A percentile compares a stretch with the other conserved stretches of the same genome.
Conservation (phyloP, 2,888 invertebrate species). For the Selenia dentaria region DNA sequence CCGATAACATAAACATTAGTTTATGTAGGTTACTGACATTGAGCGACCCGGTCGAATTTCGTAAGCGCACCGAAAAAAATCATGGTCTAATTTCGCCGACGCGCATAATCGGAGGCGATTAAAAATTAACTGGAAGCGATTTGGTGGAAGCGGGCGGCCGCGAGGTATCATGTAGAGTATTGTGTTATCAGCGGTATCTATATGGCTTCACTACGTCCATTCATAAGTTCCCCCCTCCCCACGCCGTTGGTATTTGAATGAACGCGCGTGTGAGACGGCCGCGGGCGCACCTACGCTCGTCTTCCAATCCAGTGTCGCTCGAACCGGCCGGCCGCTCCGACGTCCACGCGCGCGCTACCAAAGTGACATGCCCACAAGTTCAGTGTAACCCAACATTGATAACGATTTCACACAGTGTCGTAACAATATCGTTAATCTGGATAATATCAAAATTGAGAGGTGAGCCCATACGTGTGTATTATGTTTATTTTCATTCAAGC, state of each 20-base stretch:
- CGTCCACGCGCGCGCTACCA: conserved; percentile 52
- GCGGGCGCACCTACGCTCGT: conserved; percentile 29
- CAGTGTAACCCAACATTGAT: conserved; percentile 62
- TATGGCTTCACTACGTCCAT: conserved; percentile 80
- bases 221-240: conserved; percentile 81
- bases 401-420: conserved; percentile 60
- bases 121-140: conserved; percentile 41
- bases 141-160: conserved; percentile 38
- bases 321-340: conserved; percentile 56
- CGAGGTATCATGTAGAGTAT: conserved; percentile 61
- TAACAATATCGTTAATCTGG: conserved; percentile 77
- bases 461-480: conserved; percentile 49
- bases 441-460: conserved; percentile 80
- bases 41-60: conserved; percentile 40
- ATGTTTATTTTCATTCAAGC: conserved; percentile 80
- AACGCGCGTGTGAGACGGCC: conserved; percentile 49
- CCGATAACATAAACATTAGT: conserved; percentile 26
- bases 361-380: conserved; percentile 69
- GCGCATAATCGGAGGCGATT: conserved; percentile 38
- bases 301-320: conserved; percentile 53
- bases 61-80: conserved; percentile 35
- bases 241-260: conserved; percentile 64
- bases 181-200: conserved; percentile 77
- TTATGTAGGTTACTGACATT: conserved; percentile 40
- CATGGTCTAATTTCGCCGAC: conserved; percentile 45